A percentile compares a stretch with the other conserved stretches of the same genome.
Conservation (phyloP, 2,113 vertebrate genomes). For the Burhinus oedicnemus region DNA sequence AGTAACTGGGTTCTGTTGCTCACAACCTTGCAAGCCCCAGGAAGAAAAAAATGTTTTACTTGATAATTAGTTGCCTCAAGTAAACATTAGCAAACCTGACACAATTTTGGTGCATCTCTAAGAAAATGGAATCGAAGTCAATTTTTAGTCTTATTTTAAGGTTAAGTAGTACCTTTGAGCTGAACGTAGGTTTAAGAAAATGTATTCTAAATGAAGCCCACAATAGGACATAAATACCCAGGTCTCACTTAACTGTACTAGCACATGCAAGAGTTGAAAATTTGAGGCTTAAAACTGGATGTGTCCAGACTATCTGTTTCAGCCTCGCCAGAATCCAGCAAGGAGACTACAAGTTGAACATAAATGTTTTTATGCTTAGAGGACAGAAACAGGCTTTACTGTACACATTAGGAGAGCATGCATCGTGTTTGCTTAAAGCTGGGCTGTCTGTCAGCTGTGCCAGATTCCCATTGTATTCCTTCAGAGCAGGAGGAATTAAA, state of each 20-base stretch:
- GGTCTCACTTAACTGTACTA: background rate
- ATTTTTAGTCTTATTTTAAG: background rate
- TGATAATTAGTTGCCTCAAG: background rate
- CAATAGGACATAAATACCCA: background rate
- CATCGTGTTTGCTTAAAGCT: background rate
- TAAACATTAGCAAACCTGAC: background rate
- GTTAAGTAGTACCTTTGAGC: background rate
- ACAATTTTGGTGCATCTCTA: background rate
- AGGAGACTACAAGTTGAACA: background rate
- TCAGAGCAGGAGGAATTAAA: background rate
- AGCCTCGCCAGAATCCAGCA: background rate
- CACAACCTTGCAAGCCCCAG: background rate
- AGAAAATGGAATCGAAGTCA: background rate
- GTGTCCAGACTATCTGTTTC: background rate
- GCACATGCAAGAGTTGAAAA: background rate
- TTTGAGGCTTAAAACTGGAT: background rate
- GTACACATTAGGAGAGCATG: background rate
- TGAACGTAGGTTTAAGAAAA: background rate
- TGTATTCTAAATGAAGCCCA: background rate
- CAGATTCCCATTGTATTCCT: rapidly evolving
- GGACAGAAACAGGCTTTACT: background rate
- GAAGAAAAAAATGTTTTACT: background rate
- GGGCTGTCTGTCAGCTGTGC: background rate
- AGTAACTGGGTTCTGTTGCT: background rate
- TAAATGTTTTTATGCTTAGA: background rate